Conservation (phyloP, 2,797 vertebrate species). For the Xyrichtys novacula region DNA sequence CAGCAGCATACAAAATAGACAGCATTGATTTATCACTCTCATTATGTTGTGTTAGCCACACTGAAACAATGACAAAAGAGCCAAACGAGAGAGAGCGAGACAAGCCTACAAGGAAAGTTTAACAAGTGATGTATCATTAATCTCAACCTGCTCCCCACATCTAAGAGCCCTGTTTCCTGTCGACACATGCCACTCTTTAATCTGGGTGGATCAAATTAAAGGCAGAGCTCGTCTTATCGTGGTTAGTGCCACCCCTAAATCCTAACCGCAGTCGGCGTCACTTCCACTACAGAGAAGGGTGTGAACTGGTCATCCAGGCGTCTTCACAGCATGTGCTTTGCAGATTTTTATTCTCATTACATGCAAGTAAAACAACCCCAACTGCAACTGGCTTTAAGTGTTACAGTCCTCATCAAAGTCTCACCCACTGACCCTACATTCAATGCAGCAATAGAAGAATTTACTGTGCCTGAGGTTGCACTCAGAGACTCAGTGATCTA, state of each 20-base stretch:
- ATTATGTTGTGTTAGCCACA: slow-evolving; percentile 60
- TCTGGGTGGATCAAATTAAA: slow-evolving; percentile 73
- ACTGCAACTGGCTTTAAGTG: neutral
- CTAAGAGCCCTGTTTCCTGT: slow-evolving; percentile 59
- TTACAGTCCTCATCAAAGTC: neutral
- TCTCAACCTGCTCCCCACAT: slow-evolving; percentile 41
- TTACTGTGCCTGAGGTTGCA: neutral
- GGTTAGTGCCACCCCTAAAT: slow-evolving; percentile 66
- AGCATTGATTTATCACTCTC: slow-evolving; percentile 61
- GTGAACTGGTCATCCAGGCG: slow-evolving; percentile 12
- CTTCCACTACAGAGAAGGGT: slow-evolving; percentile 31
- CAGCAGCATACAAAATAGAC: slow-evolving; percentile 30
- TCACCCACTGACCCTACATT: neutral
- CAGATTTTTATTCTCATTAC: slow-evolving; percentile 18
- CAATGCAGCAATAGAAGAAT: neutral
- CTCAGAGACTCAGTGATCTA: neutral
- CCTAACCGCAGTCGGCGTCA: slow-evolving; percentile 48
- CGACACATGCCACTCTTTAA: slow-evolving; percentile 67
- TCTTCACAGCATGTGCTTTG: slow-evolving; percentile 41
- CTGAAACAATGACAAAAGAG: slow-evolving; percentile 49
- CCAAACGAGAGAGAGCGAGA: slow-evolving; percentile 51
- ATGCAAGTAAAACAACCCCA: neutral
- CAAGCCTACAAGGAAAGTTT: slow-evolving; percentile 45
- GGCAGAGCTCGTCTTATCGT: slow-evolving; percentile 52
- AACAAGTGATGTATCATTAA: slow-evolving; percentile 49